These are phyloP conservation scores for Hyalella azteca DNA, from an alignment of 2,888 invertebrate species.

Conservation along the genomic window DNA sequence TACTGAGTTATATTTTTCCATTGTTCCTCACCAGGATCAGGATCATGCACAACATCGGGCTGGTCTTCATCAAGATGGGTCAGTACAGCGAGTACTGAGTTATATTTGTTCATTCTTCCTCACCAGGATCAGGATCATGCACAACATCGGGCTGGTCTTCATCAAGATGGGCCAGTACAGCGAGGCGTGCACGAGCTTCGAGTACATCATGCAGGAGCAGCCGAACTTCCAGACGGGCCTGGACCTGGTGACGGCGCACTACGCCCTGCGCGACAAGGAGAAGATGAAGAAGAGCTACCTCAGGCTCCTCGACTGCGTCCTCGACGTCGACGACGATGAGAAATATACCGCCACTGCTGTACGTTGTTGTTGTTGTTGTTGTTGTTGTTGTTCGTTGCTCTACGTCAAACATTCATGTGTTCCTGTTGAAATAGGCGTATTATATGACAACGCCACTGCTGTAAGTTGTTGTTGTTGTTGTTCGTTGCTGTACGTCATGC, in stretches of 20 bases:
- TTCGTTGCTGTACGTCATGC: no score
- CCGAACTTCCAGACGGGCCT: slow-evolving; percentile 87
- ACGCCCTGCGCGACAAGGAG: slow-evolving; percentile 87
- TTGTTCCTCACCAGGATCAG: slow-evolving; percentile 87
- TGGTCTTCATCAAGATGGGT: slow-evolving; percentile 92
- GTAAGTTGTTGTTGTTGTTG: no score
- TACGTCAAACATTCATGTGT: no score
- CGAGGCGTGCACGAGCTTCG: slow-evolving; percentile 95
- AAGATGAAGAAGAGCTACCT: slow-evolving; percentile 93
- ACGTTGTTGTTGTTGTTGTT: neutral
- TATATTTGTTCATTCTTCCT: no score
- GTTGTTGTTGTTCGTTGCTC: no score
- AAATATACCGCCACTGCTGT: slow-evolving; percentile 67
- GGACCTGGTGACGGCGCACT: slow-evolving; percentile 86
- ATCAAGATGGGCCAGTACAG: slow-evolving; percentile 95
- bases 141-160: slow-evolving; percentile 93
- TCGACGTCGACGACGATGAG: slow-evolving; percentile 78
- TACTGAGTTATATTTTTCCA: no score
- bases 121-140: slow-evolving; percentile 89
- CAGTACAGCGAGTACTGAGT: slow-evolving; percentile 95
- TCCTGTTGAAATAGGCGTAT: no score
- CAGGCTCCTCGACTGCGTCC: slow-evolving; percentile 84
- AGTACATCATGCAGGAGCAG: slow-evolving; percentile 96
- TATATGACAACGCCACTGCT: no score
- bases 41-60: slow-evolving; percentile 97